These are phyloP conservation scores for Ectemnius lituratus DNA, from an alignment of 2,888 invertebrate genomes.

Conservation along the genomic window DNA sequence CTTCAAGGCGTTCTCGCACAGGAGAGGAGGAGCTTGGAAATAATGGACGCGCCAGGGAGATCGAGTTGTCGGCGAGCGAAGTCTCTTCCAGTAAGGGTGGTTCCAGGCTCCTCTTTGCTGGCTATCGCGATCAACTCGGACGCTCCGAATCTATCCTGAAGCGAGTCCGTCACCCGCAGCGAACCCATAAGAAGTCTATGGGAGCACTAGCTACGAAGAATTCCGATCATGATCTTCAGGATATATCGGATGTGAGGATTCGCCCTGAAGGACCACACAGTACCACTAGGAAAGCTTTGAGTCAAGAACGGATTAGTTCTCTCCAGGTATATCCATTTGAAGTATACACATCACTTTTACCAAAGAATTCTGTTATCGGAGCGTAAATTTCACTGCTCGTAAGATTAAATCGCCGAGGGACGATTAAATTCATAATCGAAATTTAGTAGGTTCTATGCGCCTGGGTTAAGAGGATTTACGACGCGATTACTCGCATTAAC, in stretches of 20 bases:
- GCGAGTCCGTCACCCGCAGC: constrained; percentile 47
- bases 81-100: constrained; percentile 16
- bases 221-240: constrained; percentile 35
- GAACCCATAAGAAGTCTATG: constrained; percentile 48
- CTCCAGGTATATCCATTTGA: constrained; percentile 30
- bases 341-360: not conserved
- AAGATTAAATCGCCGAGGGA: not conserved
- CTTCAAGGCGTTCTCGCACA: constrained; percentile 23
- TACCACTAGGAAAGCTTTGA: constrained; percentile 25
- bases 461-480: not conserved
- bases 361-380: not conserved
- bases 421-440: constrained; percentile 4
- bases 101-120: constrained; percentile 15
- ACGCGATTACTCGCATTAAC: not conserved
- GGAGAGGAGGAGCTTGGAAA: constrained; percentile 28
- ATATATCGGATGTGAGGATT: constrained; percentile 32
- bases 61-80: constrained; percentile 24
- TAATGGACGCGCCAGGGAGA: constrained; percentile 24
- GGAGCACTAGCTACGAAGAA: constrained; percentile 23
- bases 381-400: not conserved
- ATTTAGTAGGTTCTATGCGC: not conserved
- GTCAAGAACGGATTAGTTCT: constrained; percentile 21
- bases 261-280: constrained; percentile 29
- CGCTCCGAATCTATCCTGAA: constrained; percentile 37
- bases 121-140: constrained; percentile 42